Evolutionary conservation across 37 sponge, comb jelly and placozoan species (phyloP).

Genomic region (Cliona cf. orientalis): DNA sequence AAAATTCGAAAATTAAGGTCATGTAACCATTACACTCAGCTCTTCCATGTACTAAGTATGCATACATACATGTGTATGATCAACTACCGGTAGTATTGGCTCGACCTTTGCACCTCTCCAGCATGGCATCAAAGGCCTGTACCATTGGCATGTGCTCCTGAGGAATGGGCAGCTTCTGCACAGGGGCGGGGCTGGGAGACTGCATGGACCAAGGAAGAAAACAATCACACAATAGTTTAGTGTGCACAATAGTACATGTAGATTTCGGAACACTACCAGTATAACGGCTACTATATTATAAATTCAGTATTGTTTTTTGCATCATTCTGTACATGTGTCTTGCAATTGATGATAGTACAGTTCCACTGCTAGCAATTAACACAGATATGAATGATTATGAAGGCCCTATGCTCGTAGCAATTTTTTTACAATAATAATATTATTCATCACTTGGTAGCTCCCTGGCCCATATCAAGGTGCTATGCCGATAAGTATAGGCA

Average conservation of each 20-base stretch:
- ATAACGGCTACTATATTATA: neutral
- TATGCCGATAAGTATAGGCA: no score
- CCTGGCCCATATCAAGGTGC: no score
- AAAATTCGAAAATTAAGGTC: no score
- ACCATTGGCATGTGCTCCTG: conserved; percentile 64
- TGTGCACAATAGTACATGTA: neutral
- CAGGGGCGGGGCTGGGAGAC: no score
- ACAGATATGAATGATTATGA: no score
- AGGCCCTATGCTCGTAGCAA: no score
- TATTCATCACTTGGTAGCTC: no score
- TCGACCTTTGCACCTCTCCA: conserved; percentile 44
- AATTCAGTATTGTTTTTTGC: neutral
- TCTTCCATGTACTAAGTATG: no score
- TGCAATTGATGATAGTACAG: neutral
- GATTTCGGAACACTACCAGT: no score
- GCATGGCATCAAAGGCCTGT: conserved; percentile 54
- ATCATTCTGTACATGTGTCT: neutral
- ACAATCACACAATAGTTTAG: neutral
- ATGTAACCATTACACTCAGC: neutral
- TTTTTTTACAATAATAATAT: no score
- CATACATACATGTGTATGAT: no score
- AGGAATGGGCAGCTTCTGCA: conserved; percentile 71
- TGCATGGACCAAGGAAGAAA: neutral
- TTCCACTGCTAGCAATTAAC: no score
- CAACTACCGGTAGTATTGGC: conserved; percentile 65